Evolutionary conservation across 2,113 vertebrate species (phyloP).

Genomic region (Pogona vitticeps): DNA sequence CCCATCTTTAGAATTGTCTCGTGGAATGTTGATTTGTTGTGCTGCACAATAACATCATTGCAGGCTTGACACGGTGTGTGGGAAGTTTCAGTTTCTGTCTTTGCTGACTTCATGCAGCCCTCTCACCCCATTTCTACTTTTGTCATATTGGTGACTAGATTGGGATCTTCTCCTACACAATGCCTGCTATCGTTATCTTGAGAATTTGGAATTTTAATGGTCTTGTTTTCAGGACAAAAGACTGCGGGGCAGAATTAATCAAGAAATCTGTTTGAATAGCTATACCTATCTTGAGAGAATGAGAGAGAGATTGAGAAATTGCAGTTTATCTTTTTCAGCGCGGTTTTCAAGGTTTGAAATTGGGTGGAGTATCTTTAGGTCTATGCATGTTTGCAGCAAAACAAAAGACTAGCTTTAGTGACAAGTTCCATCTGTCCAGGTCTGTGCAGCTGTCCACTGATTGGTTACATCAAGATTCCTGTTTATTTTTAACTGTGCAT

Average conservation of each 20-base stretch:
- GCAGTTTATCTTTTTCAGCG: constrained; percentile 33
- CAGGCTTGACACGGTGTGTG: background rate
- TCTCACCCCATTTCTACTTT: background rate
- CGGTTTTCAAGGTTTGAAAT: constrained; percentile 45
- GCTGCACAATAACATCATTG: no score
- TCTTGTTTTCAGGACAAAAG: background rate
- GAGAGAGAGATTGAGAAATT: constrained; percentile 6
- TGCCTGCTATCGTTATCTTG: constrained; percentile 54
- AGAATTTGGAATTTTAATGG: constrained; percentile 18
- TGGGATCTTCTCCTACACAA: constrained; percentile 7
- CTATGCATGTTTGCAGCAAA: constrained; percentile 56
- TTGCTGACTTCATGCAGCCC: background rate
- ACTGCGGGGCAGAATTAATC: constrained; percentile 55
- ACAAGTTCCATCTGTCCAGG: constrained; percentile 71
- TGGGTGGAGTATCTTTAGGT: constrained; percentile 39
- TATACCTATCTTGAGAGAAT: constrained; percentile 16
- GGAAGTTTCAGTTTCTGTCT: background rate
- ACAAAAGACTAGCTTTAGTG: constrained; percentile 57
- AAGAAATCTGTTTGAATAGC: constrained; percentile 31
- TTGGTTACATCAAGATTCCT: constrained; percentile 66
- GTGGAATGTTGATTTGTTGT: no score
- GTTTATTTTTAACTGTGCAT: constrained; percentile 56
- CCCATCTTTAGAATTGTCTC: no score
- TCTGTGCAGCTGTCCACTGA: constrained; percentile 66
- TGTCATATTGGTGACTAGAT: constrained; percentile 14